These are phyloP conservation scores for Beaufortia kweichowensis DNA, from an alignment of 2,113 vertebrate genomes.

Conservation along the genomic window DNA sequence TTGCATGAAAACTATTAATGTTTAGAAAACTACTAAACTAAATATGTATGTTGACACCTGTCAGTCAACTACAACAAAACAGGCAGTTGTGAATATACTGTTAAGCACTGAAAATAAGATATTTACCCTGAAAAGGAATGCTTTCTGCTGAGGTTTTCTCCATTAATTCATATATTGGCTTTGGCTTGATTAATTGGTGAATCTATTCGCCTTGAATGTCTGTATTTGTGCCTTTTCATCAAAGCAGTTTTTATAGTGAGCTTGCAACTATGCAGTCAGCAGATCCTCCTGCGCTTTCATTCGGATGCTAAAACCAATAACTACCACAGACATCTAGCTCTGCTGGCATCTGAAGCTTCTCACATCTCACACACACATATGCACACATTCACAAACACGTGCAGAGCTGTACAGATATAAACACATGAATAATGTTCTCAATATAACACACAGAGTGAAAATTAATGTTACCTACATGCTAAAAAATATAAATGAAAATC, in stretches of 20 bases:
- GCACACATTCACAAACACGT: background rate
- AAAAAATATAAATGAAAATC: no score
- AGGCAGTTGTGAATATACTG: background rate
- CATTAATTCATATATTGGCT: background rate
- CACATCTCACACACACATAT: conserved; percentile 11
- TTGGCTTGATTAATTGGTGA: background rate
- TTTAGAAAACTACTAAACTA: no score
- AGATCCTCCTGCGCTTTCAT: conserved; percentile 21
- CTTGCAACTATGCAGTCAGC: conserved; percentile 34
- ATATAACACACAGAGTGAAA: background rate
- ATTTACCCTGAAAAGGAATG: background rate
- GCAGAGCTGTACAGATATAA: background rate
- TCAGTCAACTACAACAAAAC: background rate
- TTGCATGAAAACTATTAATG: background rate
- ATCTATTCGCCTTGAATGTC: conserved; percentile 3
- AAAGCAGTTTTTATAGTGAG: conserved; percentile 37
- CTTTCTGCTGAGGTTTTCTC: background rate
- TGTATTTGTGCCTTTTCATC: background rate
- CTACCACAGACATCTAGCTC: conserved; percentile 38
- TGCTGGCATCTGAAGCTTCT: conserved; percentile 36
- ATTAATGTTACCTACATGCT: no score
- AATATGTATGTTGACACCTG: no score
- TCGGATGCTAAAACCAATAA: conserved; percentile 46
- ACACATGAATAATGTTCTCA: conserved; percentile 13
- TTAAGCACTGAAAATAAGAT: background rate